Evolutionary conservation across 2,113 vertebrate genomes (phyloP), one percentile per base, ranked within the genome.

Genomic region (Tricholaema leucomelas): DNA sequence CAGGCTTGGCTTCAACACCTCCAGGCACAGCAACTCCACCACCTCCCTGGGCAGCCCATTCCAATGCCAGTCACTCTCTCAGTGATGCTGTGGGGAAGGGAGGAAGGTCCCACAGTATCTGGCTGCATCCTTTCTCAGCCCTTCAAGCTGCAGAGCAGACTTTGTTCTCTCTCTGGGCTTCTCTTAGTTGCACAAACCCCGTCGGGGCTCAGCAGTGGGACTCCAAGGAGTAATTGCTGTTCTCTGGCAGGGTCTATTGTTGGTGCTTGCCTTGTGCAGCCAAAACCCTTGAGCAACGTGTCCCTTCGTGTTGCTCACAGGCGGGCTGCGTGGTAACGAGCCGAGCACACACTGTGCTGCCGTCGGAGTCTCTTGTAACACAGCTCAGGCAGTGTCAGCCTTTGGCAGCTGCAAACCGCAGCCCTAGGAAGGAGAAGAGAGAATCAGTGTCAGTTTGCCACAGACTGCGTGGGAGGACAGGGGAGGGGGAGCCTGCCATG

Each of bases 321-420:
- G 74, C 87, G 85, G 93, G 61, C 35, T 93, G 78, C 24, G 0
- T 82, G 87, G 76, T 91, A 93, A 84, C 42, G 60, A 64, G 79
- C 89, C 64, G 85, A 95, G 93, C 89, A 91, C 87, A 72, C 36
- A 71, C 54, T 85, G 89, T 89, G 87, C 85, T 91, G 3, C 77
- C 54, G 56, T 88, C 77, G 84, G 58, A 67, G 83, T 87, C 79
- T 70, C 87, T 8, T n/a, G 56, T 82, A 93, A 89, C 69, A 66
- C 52, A 79, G 92, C 54, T 77, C 86, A 93, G 59, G 76, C 35
- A 48, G 42, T 66, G 77, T 81, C 81, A 96, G 89, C n/a, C 44
- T 89, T 82, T 86, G 90, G 88, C 93, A 93, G 88, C 88, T 93
- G 74, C 83, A 88, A 82, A 92, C 94, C 90, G 91, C 9, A 64